Evolutionary conservation across 2,888 invertebrate species (phyloP).

Genomic region (Agriopis leucophaearia): DNA sequence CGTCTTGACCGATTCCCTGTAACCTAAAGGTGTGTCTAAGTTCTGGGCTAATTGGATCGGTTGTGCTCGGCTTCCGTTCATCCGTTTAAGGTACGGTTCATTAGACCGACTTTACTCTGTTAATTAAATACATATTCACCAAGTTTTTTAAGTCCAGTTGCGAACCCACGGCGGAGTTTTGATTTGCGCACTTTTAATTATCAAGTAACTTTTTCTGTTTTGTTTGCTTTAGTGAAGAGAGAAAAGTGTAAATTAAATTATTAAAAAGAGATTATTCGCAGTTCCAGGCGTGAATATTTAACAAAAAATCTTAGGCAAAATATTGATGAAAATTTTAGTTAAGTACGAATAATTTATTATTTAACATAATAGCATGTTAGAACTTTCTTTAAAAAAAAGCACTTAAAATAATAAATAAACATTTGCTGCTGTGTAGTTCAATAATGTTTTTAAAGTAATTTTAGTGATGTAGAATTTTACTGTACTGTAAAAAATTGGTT

Average conservation of each 20-base stretch:
- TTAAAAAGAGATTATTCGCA: background rate
- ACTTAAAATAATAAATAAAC: too few relatives aligned
- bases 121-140: conserved; percentile 72
- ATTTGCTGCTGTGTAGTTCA: too few relatives aligned
- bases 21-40: conserved; percentile 67
- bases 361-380: too few relatives aligned
- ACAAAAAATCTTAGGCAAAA: too few relatives aligned
- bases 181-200: conserved; percentile 32
- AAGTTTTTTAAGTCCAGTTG: conserved; percentile 48
- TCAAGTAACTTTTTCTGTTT: conserved; percentile 22
- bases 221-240: conserved; percentile 15
- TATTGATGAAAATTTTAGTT: too few relatives aligned
- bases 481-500: too few relatives aligned
- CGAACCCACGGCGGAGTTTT: conserved; percentile 25
- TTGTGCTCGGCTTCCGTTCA: conserved; percentile 75
- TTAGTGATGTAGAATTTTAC: too few relatives aligned
- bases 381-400: too few relatives aligned
- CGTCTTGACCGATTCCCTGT: conserved; percentile 81
- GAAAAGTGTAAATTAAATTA: background rate
- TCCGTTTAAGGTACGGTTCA: conserved; percentile 82
- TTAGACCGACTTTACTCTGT: conserved; percentile 75
- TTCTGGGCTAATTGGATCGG: conserved; percentile 76
- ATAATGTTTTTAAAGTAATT: too few relatives aligned
- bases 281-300: too few relatives aligned
- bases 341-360: too few relatives aligned